Base-by-base conservation (phyloP, 2,888 invertebrate species). In the Cecidostiba fungosa region DNA sequence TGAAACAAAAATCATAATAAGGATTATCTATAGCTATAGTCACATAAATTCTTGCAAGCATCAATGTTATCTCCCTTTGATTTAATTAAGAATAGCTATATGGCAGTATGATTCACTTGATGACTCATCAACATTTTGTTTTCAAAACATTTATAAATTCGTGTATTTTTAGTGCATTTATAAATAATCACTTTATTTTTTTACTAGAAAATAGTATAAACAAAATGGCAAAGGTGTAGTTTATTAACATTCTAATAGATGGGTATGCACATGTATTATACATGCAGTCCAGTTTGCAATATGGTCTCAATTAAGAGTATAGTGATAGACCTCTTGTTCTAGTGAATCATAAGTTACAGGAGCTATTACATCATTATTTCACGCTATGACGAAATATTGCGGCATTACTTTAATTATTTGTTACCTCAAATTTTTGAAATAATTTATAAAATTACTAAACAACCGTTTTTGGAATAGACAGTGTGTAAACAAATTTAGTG, bases 321-420 rank as follows among this genome's bases (percentile, higher is more conserved):
- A 59, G 62, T 77, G 62, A 69, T 36, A 26, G 29, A 10, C 32
- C 54, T 36, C 32, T 50, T 54, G 2, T 47, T n/a, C 32, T 29
- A 16, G 32, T 54, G 59, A 77, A 59, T 76, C 80, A 72, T 39
- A 10, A 70, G 36, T 3, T 59, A 54, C 32, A 54, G 39, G 43
- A 19, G 47, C 23, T 39, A 26, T 78, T 82, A 32, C 81, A 77
- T 62, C 72, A 82, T 66, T 81, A 19, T 74, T 81, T 84, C 76
- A 78, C 47, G 36, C 29, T 69, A 81, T 81, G 47, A 72, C n/a
- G 85, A 85, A 85, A 85, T 66, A 73, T 84, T 29, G n/a, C 29
- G 16, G 32, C 50, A 10, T n/a, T 70, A 39, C 1, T 19, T 23
- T 16, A 69, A 74, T n/a, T 72, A 16, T 32, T 32, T 3, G 6